Evolutionary conservation across 2,797 vertebrate species (phyloP), one percentile per base, ranked within the genome.

Genomic region (Sebastes vulpes): DNA sequence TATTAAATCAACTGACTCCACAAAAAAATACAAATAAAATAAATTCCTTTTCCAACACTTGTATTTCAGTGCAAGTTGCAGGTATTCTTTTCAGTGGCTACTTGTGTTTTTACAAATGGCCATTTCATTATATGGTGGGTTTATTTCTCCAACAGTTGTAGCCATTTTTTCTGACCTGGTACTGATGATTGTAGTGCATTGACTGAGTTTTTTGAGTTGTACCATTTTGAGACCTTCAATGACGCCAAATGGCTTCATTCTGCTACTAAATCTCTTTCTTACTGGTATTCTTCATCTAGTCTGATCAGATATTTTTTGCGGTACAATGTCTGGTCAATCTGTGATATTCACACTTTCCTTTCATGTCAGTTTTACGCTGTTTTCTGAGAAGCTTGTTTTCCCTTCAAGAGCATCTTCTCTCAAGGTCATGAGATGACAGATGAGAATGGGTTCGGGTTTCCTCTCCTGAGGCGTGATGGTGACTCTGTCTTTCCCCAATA

Each of bases 341-440:
- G 35, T 5, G 35, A 38, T 38, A 38, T 38, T 38, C 35, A 38
- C 35, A 38, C 35, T 38, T 38, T 38, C 35, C 12, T 38, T 38
- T 0, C 12, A 38, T 38, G 42, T 46, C n/a, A 48, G 23, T 7
- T 64, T 64, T 16, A 16, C 2, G 3, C 2, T 0, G n/a, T 9
- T 23, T 25, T 38, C 8, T 56, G 21, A 56, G 52, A 38, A 42
- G 16, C 23, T 14, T 1, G 46, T 74, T 79, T 54, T 29, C 32
- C 18, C 29, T 67, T 5, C 4, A 26, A 54, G 18, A 64, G 48
- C 14, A 8, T 77, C 21, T 72, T 52, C 48, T 57, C 67, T 77
- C 23, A 26, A 65, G 72, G 71, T 69, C 59, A 6, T 12, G 11
- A 38, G 31, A 65, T 81, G 85, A 89, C 85, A 42, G 69, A 71